Evolutionary conservation across 2,113 vertebrate genomes (phyloP), one percentile per base, ranked within the genome.

Genomic region (Tonatia bakeri): DNA sequence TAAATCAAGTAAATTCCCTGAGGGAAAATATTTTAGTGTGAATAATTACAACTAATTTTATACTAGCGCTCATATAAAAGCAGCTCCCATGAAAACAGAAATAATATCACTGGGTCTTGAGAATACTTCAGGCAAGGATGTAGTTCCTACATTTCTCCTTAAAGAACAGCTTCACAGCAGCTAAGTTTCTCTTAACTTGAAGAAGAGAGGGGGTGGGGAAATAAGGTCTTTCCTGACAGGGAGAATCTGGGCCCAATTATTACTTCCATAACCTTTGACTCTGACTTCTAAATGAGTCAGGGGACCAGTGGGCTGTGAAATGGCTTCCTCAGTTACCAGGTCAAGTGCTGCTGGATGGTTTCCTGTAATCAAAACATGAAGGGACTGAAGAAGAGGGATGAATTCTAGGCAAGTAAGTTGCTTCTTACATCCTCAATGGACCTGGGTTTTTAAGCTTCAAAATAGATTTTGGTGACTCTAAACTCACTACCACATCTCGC

Each of bases 291-390:
- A 95, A 87, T 64, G 96, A 95, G 92, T 67, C 87, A 94, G 75
- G 50, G 77, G 88, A 95, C 75, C 91, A 92, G 65, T 52, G 91
- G 91, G 83, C 97, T 97, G 93, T 97, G 95, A 97, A 96, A 97
- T 85, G 59, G 24, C 94, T 96, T 97, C 97, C 96, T 96, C 61
- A 15, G 82, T 83, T 38, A 83, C 56, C 96, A 86, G 94, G 96
- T 94, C 89, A 97, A 96, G 96, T 81, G 69, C 86, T 93, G 91
- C 82, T 81, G 75, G 88, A 56, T 70, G 36, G 69, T 84, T 95
- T 95, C 95, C 96, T 93, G 59, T 90, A 87, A 92, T 87, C 79
- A 36, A 54, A 91, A 76, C 50, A 82, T 3, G 43, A 94, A 95
- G 61, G 50, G 38, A 77, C 45, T 85, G 40, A 92, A 95, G 80